Conservation (phyloP, 2,113 vertebrate genomes). For the Steatornis caripensis region DNA sequence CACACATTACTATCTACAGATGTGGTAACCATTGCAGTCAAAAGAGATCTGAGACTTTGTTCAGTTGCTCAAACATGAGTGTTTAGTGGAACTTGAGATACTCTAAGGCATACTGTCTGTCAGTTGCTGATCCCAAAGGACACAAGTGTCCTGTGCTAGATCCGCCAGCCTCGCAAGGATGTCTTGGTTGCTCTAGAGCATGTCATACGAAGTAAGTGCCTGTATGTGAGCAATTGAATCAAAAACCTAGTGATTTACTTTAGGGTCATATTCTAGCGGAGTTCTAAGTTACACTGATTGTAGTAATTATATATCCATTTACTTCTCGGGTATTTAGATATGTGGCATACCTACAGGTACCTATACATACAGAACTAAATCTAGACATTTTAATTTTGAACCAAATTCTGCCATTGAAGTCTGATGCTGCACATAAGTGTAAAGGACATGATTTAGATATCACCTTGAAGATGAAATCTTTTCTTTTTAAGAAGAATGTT, state of each 20-base stretch:
- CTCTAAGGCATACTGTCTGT: neutral
- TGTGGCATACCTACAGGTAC: neutral
- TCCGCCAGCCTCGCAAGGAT: neutral
- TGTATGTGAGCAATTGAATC: neutral
- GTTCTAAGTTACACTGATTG: neutral
- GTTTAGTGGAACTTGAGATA: neutral
- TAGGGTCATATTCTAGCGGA: neutral
- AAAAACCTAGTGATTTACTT: neutral
- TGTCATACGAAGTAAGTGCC: neutral
- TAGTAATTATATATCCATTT: neutral
- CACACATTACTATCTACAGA: neutral
- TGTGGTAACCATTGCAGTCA: neutral
- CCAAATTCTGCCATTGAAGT: neutral
- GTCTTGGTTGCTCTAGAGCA: neutral
- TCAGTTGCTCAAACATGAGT: neutral
- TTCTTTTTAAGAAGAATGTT: neutral
- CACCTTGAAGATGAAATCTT: neutral
- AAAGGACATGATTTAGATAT: neutral
- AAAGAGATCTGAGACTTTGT: neutral
- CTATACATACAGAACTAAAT: neutral
- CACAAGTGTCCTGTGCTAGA: neutral
- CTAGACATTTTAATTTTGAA: neutral
- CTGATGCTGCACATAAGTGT: neutral
- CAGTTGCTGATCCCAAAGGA: neutral
- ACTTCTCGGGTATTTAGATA: neutral